These are phyloP conservation scores for Procavia capensis DNA, from an alignment of 2,113 vertebrate species.

Conservation along the genomic window DNA sequence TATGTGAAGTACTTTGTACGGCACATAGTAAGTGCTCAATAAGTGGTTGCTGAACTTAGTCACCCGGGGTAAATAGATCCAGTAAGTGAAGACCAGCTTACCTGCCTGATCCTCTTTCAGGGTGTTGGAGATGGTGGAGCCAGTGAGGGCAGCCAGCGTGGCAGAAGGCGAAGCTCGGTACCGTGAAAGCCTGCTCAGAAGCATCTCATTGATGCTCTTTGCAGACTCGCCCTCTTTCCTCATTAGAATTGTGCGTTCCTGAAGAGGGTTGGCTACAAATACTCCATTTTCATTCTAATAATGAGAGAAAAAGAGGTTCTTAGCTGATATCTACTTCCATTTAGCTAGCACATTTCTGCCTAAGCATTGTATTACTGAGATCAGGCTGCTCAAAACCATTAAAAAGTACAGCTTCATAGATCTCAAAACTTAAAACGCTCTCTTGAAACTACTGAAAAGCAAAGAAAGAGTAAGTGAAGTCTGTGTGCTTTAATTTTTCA, in stretches of 20 bases:
- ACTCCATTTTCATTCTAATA: constrained; percentile 92
- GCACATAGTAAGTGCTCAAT: not conserved
- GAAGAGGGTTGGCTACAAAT: constrained; percentile 92
- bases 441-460: not conserved
- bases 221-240: constrained; percentile 99
- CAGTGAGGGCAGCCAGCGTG: constrained; percentile 96
- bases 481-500: constrained; percentile 20
- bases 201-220: constrained; percentile 99
- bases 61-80: not conserved
- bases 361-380: not conserved
- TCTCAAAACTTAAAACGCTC: not conserved
- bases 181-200: constrained; percentile 97
- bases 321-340: constrained; percentile 18
- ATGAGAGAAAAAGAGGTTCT: constrained; percentile 33
- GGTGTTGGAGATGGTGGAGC: constrained; percentile 98
- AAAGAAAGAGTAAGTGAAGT: not conserved
- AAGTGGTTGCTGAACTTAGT: not conserved
- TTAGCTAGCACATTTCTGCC: constrained; percentile 9
- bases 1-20: not conserved
- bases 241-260: constrained; percentile 96
- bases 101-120: constrained; percentile 98
- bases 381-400: not conserved
- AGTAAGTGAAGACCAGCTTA: constrained; percentile 76
- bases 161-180: constrained; percentile 97
- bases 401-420: not conserved